These are phyloP conservation scores for Platygyra sinensis DNA, from an alignment of 64 coral and sea anemone species.

Conservation along the genomic window DNA sequence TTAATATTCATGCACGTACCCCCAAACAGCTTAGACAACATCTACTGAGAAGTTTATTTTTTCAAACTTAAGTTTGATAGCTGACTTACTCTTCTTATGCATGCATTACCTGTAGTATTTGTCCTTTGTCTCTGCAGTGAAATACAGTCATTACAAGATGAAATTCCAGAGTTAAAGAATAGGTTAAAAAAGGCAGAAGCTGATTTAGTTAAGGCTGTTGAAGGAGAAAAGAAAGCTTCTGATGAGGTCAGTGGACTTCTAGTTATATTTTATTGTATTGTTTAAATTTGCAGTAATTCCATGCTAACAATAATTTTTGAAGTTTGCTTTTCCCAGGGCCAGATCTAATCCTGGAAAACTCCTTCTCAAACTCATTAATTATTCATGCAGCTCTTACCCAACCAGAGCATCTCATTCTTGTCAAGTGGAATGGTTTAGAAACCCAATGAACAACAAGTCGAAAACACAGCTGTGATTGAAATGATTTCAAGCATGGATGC, in stretches of 20 bases:
- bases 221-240: slow-evolving; percentile 76
- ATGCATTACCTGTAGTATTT: neutral
- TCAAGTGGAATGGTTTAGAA: no score
- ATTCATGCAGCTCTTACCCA: no score
- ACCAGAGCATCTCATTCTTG: no score
- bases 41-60: neutral
- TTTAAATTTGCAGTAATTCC: neutral
- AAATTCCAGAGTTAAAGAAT: slow-evolving; percentile 80
- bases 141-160: slow-evolving; percentile 79
- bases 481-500: no score
- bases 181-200: slow-evolving; percentile 52
- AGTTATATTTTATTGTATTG: neutral
- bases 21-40: no score
- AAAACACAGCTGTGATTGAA: no score
- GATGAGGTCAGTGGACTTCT: slow-evolving; percentile 55
- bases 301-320: neutral
- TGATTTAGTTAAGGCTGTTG: slow-evolving; percentile 77
- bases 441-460: no score
- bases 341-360: no score
- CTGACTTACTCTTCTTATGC: neutral
- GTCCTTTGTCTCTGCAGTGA: slow-evolving; percentile 50
- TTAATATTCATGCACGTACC: no score
- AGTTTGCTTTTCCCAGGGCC: neutral
- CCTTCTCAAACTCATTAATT: no score
- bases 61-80: no score